A percentile compares a stretch with the other conserved stretches of the same genome.
phyloP scores from a whole-genome alignment of 2,113 vertebrate species.

The Chiloscyllium plagiosum region DNA sequence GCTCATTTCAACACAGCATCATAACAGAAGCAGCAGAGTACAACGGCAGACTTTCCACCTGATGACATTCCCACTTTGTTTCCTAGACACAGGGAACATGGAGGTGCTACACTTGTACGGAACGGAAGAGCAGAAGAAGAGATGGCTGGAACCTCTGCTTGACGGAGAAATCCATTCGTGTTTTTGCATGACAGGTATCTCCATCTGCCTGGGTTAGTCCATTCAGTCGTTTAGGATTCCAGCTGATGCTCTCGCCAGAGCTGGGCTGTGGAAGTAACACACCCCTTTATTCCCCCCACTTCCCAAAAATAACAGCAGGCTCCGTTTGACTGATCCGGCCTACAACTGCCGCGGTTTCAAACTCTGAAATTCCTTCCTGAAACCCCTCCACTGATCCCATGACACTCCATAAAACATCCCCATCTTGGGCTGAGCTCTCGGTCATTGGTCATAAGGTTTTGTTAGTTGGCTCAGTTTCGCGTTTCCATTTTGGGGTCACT shows the following conservation, averaged over 20 bases:
- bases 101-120: conserved; percentile 87
- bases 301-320: too few species aligned
- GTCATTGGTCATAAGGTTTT: too few species aligned
- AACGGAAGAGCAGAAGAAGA: conserved; percentile 75
- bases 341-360: neutral
- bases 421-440: neutral
- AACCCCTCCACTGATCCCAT: too few species aligned
- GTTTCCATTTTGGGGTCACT: neutral
- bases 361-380: neutral
- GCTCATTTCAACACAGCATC: neutral
- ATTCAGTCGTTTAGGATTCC: neutral
- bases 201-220: accelerated
- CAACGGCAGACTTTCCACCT: neutral
- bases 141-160: conserved; percentile 85
- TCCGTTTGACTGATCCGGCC: too few species aligned
- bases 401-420: neutral
- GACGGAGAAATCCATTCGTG: conserved; percentile 76
- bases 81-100: conserved; percentile 86
- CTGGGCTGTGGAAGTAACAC: too few species aligned
- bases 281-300: too few species aligned
- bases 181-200: conserved; percentile 92
- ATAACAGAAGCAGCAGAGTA: neutral
- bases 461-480: neutral
- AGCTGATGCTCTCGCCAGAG: too few species aligned
- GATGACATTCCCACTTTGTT: neutral